phyloP scores from a whole-genome alignment of 2,888 invertebrate genomes.

The Cryptus armator region DNA sequence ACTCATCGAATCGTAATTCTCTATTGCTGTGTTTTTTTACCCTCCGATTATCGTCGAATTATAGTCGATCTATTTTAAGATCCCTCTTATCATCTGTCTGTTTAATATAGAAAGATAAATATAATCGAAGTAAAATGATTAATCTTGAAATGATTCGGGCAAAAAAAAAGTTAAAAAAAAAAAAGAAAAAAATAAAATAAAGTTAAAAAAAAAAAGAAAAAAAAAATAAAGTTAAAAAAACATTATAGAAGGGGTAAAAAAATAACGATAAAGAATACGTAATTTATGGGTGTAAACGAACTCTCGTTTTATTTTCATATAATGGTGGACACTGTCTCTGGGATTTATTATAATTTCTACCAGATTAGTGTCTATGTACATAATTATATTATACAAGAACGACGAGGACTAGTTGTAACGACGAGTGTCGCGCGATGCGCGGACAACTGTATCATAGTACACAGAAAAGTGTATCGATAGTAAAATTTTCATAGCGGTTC shows the following conservation, averaged over 20 bases:
- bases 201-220: too few species aligned
- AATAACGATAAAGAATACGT: neutral
- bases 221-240: too few species aligned
- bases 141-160: too few species aligned
- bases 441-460: neutral
- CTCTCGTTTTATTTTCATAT: slow-evolving; percentile 37
- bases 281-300: slow-evolving; percentile 36
- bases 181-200: too few species aligned
- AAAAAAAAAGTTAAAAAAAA: too few species aligned
- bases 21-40: too few species aligned
- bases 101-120: too few species aligned
- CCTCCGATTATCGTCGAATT: neutral
- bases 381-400: slow-evolving; percentile 5
- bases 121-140: too few species aligned
- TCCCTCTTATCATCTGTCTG: too few species aligned
- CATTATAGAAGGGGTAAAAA: neutral
- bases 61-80: neutral
- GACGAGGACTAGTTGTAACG: slow-evolving; percentile 33
- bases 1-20: too few species aligned
- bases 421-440: slow-evolving; percentile 1
- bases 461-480: neutral
- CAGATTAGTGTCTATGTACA: slow-evolving; percentile 22
- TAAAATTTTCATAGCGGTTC: neutral
- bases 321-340: slow-evolving; percentile 8
- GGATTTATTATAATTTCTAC: neutral